These are phyloP conservation scores for Hemichromis elongatus DNA, from an alignment of 2,113 vertebrate species.

Conservation along the genomic window DNA sequence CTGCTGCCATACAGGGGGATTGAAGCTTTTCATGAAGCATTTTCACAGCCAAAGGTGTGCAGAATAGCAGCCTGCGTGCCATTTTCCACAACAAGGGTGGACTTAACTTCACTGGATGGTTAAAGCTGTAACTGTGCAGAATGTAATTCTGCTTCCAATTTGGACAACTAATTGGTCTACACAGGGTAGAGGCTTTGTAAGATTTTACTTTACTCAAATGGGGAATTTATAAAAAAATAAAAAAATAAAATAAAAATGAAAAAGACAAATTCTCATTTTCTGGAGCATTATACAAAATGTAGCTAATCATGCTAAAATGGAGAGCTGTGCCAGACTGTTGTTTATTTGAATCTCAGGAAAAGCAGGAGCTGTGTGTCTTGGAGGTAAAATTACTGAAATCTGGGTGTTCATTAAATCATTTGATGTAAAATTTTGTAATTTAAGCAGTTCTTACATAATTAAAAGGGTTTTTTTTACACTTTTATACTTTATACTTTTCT, in stretches of 20 bases:
- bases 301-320: slow-evolving; percentile 21
- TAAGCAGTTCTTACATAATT: neutral
- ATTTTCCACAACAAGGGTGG: slow-evolving; percentile 28
- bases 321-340: slow-evolving; percentile 7
- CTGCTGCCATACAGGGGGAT: slow-evolving; percentile 54
- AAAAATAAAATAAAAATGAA: neutral
- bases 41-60: slow-evolving; percentile 60
- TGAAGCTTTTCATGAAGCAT: slow-evolving; percentile 62
- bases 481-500: neutral
- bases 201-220: neutral
- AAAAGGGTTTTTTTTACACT: neutral
- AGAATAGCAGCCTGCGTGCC: slow-evolving; percentile 16
- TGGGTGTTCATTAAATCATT: neutral
- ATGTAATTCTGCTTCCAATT: slow-evolving; percentile 21
- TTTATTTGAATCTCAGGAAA: neutral
- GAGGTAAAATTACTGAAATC: neutral
- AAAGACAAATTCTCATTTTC: neutral
- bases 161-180: slow-evolving; percentile 32
- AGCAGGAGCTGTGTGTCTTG: neutral
- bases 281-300: slow-evolving; percentile 23
- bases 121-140: neutral
- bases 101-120: slow-evolving; percentile 1
- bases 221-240: neutral
- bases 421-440: neutral
- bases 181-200: neutral